Conservation (phyloP, 2,888 invertebrate genomes). For the Calliphora vomitoria region DNA sequence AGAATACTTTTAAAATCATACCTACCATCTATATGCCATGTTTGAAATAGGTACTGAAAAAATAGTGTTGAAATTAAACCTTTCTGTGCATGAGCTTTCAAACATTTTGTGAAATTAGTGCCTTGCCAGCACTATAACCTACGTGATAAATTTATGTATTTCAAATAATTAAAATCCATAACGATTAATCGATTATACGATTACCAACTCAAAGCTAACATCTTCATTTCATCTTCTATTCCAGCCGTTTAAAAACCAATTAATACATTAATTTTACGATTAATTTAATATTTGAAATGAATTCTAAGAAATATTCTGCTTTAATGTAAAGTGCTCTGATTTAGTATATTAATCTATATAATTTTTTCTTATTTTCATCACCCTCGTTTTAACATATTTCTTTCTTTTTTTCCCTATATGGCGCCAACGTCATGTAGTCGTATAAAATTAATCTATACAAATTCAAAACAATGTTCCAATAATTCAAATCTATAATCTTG, state of each 20-base stretch:
- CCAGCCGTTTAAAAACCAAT: background rate
- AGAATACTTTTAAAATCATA: no score
- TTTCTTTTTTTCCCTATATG: conserved; percentile 33
- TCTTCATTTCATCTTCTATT: background rate
- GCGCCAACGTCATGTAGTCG: conserved; percentile 69
- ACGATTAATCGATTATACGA: no score
- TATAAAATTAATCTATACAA: conserved; percentile 61
- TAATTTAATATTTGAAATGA: conserved; percentile 29
- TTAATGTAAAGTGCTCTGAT: conserved; percentile 26
- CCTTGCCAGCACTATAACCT: no score
- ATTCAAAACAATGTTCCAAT: conserved; percentile 70
- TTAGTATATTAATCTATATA: conserved; percentile 25
- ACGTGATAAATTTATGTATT: no score
- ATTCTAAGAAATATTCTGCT: conserved; percentile 9
- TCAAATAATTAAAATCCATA: no score
- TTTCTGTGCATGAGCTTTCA: no score
- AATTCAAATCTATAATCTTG: conserved; percentile 71
- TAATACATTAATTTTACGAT: background rate
- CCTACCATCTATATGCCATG: no score
- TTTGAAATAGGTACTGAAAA: no score
- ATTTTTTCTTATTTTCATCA: conserved; percentile 52
- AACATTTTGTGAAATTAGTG: no score
- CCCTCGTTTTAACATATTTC: conserved; percentile 11
- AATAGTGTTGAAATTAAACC: no score
- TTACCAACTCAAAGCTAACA: background rate